A percentile compares a stretch with the other conserved stretches of the same genome.
Conservation (phyloP, 2,888 invertebrate species). For the Limulus polyphemus region DNA sequence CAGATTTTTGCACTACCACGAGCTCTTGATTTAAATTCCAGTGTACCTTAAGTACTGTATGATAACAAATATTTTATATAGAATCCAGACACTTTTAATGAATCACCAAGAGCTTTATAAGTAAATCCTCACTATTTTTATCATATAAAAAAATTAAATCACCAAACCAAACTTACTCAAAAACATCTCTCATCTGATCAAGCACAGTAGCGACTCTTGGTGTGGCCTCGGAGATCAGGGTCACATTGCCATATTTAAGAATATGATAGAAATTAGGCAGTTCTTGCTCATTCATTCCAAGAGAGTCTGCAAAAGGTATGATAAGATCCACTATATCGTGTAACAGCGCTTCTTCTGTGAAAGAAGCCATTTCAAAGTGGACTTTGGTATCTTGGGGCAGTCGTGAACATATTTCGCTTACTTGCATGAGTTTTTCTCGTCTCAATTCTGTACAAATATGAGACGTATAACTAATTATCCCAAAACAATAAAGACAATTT, state of each 20-base stretch:
- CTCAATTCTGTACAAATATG: too few species aligned
- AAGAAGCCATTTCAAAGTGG: constrained; percentile 80
- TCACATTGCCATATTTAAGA: constrained; percentile 54
- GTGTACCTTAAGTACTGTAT: background rate
- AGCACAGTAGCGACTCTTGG: constrained; percentile 65
- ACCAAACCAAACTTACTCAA: constrained; percentile 31
- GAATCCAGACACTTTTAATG: too few species aligned
- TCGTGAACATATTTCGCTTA: constrained; percentile 50
- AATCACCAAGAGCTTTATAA: background rate
- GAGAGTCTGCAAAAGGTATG: constrained; percentile 60
- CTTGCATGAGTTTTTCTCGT: constrained; percentile 32
- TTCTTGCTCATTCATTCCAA: constrained; percentile 83
- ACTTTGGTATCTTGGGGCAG: constrained; percentile 37
- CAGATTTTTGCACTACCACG: too few species aligned
- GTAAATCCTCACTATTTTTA: background rate
- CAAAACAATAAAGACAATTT: too few species aligned
- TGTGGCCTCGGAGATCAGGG: constrained; percentile 60
- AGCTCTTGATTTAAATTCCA: background rate
- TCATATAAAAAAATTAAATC: constrained; percentile 1
- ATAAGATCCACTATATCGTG: constrained; percentile 52
- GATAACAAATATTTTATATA: background rate
- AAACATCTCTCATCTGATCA: constrained; percentile 65
- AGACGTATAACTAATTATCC: too few species aligned
- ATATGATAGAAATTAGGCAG: constrained; percentile 60
- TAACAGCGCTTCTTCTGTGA: constrained; percentile 56